Conservation (phyloP, 2,113 vertebrate species). For the Phocoena phocoena region DNA sequence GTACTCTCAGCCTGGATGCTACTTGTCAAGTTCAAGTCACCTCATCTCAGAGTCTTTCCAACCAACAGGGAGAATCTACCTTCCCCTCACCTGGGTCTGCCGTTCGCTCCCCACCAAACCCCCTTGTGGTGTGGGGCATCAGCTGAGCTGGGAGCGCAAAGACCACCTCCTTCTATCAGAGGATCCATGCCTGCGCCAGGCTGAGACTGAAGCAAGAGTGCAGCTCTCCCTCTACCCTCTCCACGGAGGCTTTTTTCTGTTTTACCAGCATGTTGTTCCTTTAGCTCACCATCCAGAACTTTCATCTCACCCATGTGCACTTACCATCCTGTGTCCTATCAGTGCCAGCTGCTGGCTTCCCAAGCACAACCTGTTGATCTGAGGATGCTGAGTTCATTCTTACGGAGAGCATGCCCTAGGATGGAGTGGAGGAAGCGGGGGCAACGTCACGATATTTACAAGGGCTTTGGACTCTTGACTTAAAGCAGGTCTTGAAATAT, state of each 20-base stretch:
- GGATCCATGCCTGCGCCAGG: fast-evolving
- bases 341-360: fast-evolving
- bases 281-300: fast-evolving
- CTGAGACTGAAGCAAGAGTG: fast-evolving
- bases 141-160: not conserved
- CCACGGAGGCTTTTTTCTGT: fast-evolving
- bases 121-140: fast-evolving
- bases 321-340: fast-evolving
- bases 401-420: fast-evolving
- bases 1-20: not conserved
- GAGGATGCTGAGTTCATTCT: fast-evolving
- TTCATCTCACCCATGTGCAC: fast-evolving
- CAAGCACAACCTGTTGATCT: fast-evolving
- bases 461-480: not conserved
- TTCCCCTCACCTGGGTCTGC: no score
- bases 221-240: fast-evolving
- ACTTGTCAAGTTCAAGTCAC: not conserved
- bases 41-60: no score
- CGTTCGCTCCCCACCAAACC: fast-evolving
- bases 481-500: fast-evolving
- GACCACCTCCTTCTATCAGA: not conserved
- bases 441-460: fast-evolving
- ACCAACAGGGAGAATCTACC: fast-evolving
- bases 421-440: not conserved
- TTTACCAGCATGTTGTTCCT: fast-evolving